Evolutionary conservation across 2,888 invertebrate species (phyloP), one percentile per base, ranked within the genome.

Genomic region (Synanthedon myopaeformis): DNA sequence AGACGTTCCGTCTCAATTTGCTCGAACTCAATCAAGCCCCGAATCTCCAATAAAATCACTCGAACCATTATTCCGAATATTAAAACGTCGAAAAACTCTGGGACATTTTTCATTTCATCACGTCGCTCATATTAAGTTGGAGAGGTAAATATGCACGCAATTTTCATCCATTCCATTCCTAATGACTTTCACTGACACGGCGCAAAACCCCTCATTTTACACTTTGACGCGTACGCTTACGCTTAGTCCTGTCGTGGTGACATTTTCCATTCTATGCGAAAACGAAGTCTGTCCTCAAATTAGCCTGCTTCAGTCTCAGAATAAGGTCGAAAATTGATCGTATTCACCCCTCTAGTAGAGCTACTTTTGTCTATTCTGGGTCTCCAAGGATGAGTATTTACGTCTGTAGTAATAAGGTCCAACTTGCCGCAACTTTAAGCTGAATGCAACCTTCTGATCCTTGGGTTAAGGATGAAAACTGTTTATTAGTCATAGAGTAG

Each of bases 171-270:
- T 84, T 84, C 82, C 84, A 68, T 74, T 85, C 81, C 82, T 87
- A 86, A 87, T 86, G 87, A 87, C 87, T 87, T 85, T 82, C 83
- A 77, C 80, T 85, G 86, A 84, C 85, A 82, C 78, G 79, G 70
- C 79, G 82, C 76, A 76, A 86, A 84, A 82, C 83, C 85, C 84
- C 87, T 85, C 86, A 83, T 87, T 87, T 86, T 85, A 86, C 86
- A 87, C 85, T 86, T 86, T 86, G 85, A 83, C 85, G 87, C 87
- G 80, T 86, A 82, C 85, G 82, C 85, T 85, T 84, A 82, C 80
- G 76, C 75, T 75, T 79, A 78, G 80, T 81, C 75, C 77, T 82
- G 78, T 77, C 72, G 73, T 77, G 74, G 78, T 84, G 83, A 82
- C 79, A 82, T 85, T 83, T 82, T 75, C 78, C 81, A 73, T 79